These are phyloP conservation scores for Cirrhinus mrigala DNA, from an alignment of 2,797 vertebrate species.

Conservation along the genomic window DNA sequence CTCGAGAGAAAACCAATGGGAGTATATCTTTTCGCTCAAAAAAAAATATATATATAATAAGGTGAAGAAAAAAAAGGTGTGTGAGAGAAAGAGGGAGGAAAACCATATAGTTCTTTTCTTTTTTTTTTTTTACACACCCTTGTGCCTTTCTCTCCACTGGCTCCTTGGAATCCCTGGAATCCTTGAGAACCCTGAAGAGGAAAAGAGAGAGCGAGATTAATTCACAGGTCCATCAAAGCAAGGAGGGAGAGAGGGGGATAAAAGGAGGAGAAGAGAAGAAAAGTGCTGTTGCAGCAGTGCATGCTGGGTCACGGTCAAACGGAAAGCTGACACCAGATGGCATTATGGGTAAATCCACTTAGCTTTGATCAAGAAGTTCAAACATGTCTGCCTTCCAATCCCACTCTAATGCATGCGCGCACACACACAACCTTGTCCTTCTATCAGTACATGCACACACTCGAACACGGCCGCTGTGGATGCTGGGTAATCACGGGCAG, in stretches of 20 bases:
- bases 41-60: neutral
- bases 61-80: neutral
- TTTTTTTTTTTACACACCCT: slow-evolving; percentile 82
- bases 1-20: neutral
- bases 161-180: slow-evolving; percentile 96
- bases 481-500: slow-evolving; percentile 25
- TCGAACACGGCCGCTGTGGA: neutral
- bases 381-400: slow-evolving; percentile 62
- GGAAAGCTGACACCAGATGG: slow-evolving; percentile 68
- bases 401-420: slow-evolving; percentile 50
- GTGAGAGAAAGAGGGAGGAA: slow-evolving; percentile 16
- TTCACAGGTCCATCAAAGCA: slow-evolving; percentile 63
- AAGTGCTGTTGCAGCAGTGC: slow-evolving; percentile 61
- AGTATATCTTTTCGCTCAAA: neutral
- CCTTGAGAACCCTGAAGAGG: slow-evolving; percentile 88
- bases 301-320: slow-evolving; percentile 51
- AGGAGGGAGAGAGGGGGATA: slow-evolving; percentile 50
- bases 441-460: slow-evolving; percentile 35
- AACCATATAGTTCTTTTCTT: too few relatives aligned
- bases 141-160: slow-evolving; percentile 96
- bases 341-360: slow-evolving; percentile 67
- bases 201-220: slow-evolving; percentile 48
- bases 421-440: slow-evolving; percentile 30
- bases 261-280: slow-evolving; percentile 55
- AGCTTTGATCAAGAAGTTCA: slow-evolving; percentile 78